Evolutionary conservation across 2,113 vertebrate genomes (phyloP).

Genomic region (Glareola pratincola): DNA sequence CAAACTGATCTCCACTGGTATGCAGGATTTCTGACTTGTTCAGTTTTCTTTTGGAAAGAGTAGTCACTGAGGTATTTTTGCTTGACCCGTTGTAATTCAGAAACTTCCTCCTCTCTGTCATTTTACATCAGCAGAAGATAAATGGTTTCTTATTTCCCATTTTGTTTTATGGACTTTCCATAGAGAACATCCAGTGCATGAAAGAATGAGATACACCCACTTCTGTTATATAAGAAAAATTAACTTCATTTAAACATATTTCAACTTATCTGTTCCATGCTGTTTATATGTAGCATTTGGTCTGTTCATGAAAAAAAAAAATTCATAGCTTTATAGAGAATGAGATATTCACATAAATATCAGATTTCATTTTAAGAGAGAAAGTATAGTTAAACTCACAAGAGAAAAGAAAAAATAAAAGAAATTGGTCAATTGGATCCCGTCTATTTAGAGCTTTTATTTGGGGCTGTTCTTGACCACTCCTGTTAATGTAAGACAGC

Average conservation of each 20-base stretch:
- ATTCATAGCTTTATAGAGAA: background rate
- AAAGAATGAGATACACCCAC: background rate
- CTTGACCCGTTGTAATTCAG: background rate
- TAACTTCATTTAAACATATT: background rate
- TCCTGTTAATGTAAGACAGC: background rate
- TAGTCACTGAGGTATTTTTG: background rate
- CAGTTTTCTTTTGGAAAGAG: background rate
- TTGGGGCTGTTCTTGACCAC: background rate
- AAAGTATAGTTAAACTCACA: background rate
- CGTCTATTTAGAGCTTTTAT: background rate
- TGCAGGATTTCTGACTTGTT: background rate
- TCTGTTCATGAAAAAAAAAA: background rate
- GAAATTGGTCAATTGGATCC: background rate
- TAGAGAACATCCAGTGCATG: background rate
- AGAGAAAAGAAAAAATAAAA: background rate
- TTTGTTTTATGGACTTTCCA: conserved; percentile 9
- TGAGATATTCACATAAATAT: conserved; percentile 19
- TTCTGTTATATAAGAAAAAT: background rate
- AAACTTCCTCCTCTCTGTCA: background rate
- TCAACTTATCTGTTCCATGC: background rate
- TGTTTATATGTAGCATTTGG: background rate
- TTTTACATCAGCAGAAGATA: background rate
- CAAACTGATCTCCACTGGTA: background rate
- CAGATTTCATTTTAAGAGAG: conserved; percentile 4
- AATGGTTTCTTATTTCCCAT: background rate